A percentile compares a stretch with the other conserved stretches of the same genome.
These are phyloP conservation scores for Mylabris phalerata DNA, from an alignment of 1,140 invertebrate species.

Conservation along the genomic window DNA sequence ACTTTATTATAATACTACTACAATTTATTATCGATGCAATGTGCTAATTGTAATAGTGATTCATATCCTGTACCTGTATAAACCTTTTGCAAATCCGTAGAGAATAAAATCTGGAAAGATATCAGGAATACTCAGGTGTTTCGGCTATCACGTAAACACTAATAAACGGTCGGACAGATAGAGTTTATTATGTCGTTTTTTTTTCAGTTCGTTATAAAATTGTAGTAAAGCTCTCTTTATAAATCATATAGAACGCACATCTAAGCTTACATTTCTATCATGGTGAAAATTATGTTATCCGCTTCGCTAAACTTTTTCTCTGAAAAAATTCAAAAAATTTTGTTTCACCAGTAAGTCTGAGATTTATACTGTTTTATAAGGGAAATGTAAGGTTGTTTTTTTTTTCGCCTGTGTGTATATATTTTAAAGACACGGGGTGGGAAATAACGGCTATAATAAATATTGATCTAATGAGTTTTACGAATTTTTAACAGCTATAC, in stretches of 20 bases:
- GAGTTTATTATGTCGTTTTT: conserved; percentile 16
- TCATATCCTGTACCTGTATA: no score
- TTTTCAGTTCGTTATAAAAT: conserved; percentile 10
- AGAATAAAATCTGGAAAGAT: conserved; percentile 1
- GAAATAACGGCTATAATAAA: no score
- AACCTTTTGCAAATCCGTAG: not conserved
- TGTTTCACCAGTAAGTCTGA: conserved; percentile 13
- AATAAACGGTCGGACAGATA: conserved; percentile 13
- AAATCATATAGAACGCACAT: conserved; percentile 16
- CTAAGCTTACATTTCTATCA: conserved; percentile 16
- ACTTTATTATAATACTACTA: no score
- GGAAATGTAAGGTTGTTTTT: conserved; percentile 8
- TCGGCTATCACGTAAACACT: conserved; percentile 15
- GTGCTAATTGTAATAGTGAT: no score
- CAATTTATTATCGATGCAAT: no score
- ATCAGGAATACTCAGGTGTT: conserved; percentile 9
- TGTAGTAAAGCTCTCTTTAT: conserved; percentile 11
- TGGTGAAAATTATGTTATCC: conserved; percentile 15
- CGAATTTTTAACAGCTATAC: no score
- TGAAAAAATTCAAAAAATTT: conserved; percentile 9
- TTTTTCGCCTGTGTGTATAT: no score
- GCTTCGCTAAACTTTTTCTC: conserved; percentile 13
- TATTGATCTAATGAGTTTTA: no score
- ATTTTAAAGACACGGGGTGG: no score
- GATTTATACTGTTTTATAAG: conserved; percentile 14